Evolutionary conservation across 2,113 vertebrate genomes (phyloP), one percentile per base, ranked within the genome.

Genomic region (Ammodytes dubius): DNA sequence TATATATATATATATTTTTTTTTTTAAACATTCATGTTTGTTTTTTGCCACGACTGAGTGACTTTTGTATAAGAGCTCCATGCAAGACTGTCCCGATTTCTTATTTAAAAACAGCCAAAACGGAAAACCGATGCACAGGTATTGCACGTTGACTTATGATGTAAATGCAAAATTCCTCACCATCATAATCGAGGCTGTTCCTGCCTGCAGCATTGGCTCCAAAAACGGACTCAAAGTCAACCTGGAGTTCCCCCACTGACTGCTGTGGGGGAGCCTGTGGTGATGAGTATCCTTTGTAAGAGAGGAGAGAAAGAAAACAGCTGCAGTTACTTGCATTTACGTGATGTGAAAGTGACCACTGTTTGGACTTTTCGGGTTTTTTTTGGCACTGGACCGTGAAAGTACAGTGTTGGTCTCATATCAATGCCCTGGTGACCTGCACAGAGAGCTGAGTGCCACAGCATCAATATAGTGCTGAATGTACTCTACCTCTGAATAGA

Each of bases 161-260:
- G n/a, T 43, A 39, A 64, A 82, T 39, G 35, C 17, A 11, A 70
- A 78, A 76, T 52, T 27, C 17, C 96, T 96, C 95, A 99, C 98
- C 98, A 74, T 96, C 95, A 89, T 96, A 94, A 91, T 96, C 97
- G 91, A 97, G 88, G 87, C 95, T 97, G 79, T 95, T 95, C 79
- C 89, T 90, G 91, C 91, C 92, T 42, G 91, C 14, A 45, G 97
- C 97, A 94, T 97, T 98, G 94, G 96, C 96, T 95, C 98, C 98
- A 93, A 99, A 99, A 74, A 99, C 98, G 39, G 98, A 99, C 92
- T 99, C 98, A 93, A 99, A 99, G 94, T 99, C 98, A 92, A 99
- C 98, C 79, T 97, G 97, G 92, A 99, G 97, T 94, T 96, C 96
- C 82, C 96, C 88, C 83, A 96, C 95, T 75, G 96, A 91, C 91